Evolutionary conservation across 1,140 invertebrate species (phyloP).

Genomic region (Eupristina koningsbergeri): DNA sequence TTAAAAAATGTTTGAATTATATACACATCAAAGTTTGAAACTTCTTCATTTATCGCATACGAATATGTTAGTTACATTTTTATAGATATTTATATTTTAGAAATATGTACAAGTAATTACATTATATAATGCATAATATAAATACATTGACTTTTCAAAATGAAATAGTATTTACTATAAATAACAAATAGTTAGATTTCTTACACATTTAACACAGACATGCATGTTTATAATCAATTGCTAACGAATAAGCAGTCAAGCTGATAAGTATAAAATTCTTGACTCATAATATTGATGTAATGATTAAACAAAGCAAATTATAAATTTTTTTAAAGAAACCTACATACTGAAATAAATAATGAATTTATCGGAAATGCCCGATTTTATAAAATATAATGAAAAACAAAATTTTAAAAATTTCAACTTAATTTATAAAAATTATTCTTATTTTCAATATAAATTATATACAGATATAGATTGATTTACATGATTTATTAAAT

Average conservation of each 20-base stretch:
- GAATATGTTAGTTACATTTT: neutral
- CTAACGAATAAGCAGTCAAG: too few species aligned
- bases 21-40: neutral
- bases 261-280: neutral
- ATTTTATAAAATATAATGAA: neutral
- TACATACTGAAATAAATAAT: neutral
- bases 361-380: neutral
- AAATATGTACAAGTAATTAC: slow-evolving; percentile 45
- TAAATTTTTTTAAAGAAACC: neutral
- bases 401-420: neutral
- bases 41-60: neutral
- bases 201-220: neutral
- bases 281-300: neutral
- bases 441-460: neutral
- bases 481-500: neutral
- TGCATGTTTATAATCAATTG: neutral
- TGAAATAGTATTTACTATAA: slow-evolving; percentile 1
- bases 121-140: slow-evolving; percentile 34
- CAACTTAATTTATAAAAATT: neutral
- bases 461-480: neutral
- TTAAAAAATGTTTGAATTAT: neutral
- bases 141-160: neutral
- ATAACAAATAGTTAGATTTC: slow-evolving; percentile 16
- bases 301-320: neutral
- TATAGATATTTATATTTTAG: neutral